Evolutionary conservation across 2,888 invertebrate species (phyloP).

Genomic region (Caenorhabditis drosophilae): DNA sequence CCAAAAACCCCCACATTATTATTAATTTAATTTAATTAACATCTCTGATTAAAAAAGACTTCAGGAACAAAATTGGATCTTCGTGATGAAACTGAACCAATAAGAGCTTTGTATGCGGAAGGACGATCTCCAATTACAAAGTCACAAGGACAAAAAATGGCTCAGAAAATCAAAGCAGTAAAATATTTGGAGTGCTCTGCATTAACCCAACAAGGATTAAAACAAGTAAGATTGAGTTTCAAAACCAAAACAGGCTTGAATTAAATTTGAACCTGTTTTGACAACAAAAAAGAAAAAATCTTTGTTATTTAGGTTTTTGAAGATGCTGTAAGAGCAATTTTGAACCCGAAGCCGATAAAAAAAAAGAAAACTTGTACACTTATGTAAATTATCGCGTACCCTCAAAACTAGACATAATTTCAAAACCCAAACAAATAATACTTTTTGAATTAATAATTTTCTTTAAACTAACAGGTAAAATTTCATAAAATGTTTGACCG

Average conservation of each 20-base stretch:
- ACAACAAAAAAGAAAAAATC: not conserved
- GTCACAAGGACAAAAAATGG: conserved; percentile 96
- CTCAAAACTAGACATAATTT: no score
- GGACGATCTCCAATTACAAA: conserved; percentile 86
- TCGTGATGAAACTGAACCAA: conserved; percentile 84
- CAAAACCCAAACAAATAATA: conserved; percentile 1
- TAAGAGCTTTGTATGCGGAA: conserved; percentile 24
- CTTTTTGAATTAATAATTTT: no score
- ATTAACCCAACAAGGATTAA: conserved; percentile 93
- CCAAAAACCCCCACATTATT: no score
- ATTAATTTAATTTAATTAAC: no score
- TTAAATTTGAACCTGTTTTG: not conserved
- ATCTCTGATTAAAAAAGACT: not conserved
- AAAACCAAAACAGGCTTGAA: no score
- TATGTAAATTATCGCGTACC: no score
- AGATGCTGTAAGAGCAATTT: conserved; percentile 94
- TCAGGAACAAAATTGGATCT: conserved; percentile 96
- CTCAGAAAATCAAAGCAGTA: conserved; percentile 87
- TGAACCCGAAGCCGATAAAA: conserved; percentile 94
- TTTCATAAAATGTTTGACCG: no score
- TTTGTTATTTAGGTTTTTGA: conserved; percentile 84
- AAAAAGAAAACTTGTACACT: conserved; percentile 70
- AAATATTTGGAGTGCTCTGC: conserved; percentile 99
- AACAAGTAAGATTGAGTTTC: conserved; percentile 75
- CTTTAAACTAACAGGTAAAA: no score